Evolutionary conservation across 2,888 invertebrate genomes (phyloP), one percentile per base, ranked within the genome.

Genomic region (Smittia sp.): DNA sequence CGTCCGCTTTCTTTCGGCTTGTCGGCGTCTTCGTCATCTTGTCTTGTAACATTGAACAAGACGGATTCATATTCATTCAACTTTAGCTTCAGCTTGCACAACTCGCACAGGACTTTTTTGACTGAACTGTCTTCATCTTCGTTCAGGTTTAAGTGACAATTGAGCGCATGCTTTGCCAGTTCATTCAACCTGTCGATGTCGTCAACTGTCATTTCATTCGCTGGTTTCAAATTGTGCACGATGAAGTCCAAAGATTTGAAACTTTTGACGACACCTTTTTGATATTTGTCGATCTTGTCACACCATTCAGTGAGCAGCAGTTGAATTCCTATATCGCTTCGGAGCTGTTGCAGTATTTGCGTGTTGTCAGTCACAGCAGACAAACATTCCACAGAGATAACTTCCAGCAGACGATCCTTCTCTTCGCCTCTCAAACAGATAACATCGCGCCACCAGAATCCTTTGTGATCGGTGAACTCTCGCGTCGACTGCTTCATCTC

Each of bases 11-110:
- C 32, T 32, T 32, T 32, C 9, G 3, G 32, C 32, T 32, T 46
- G 6, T 89, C 89, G 76, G 85, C 83, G 4, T 87, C 82, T 2
- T 85, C 80, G 0, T 82, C 81, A 46, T 82, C 83, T 13, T 81
- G 80, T 13, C 81, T 75, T 7, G 79, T 78, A 58, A 83, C 81
- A 74, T 83, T 83, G 79, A 88, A 90, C 63, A 91, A 80, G 74
- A 85, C 80, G 24, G 82, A 81, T 77, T 88, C 87, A 74, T 85
- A 86, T 7, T 80, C 77, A 76, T 84, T 82, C 38, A 87, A 77
- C 3, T 77, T 70, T 25, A 80, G 79, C 54, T 85, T 83, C 9
- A 83, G 79, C 20, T 77, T 75, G 76, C 87, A 88, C 1, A 86
- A 76, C 68, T 79, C 83, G 82, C 77, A 86, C 0, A 76, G 13